These are phyloP conservation scores for Pheosia tremula DNA, from an alignment of 2,888 invertebrate genomes.

Conservation along the genomic window DNA sequence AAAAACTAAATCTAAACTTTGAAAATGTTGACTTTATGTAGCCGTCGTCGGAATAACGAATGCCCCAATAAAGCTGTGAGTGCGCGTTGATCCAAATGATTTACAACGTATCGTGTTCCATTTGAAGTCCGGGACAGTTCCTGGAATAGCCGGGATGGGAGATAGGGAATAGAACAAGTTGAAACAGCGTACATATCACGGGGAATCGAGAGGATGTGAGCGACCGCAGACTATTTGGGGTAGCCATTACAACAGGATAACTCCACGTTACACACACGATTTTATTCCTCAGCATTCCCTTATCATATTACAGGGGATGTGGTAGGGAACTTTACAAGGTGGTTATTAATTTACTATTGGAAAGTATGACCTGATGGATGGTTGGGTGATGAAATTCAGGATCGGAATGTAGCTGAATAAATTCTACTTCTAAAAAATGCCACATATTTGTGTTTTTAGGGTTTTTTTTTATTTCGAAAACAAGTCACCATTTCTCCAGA, in stretches of 20 bases:
- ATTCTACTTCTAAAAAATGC: too few relatives aligned
- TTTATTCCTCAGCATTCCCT: too few relatives aligned
- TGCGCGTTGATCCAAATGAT: conserved; percentile 29
- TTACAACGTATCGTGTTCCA: conserved; percentile 10
- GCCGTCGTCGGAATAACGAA: conserved; percentile 6
- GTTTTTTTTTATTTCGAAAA: too few relatives aligned
- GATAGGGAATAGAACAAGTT: background rate
- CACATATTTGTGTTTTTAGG: too few relatives aligned
- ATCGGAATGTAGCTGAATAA: too few relatives aligned
- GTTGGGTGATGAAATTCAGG: too few relatives aligned
- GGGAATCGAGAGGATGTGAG: background rate
- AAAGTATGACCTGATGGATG: too few relatives aligned
- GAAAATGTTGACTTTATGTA: conserved; percentile 8
- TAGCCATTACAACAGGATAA: background rate
- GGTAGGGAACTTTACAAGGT: too few relatives aligned
- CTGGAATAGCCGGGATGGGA: background rate
- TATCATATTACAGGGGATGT: too few relatives aligned
- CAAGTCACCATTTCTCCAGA: too few relatives aligned
- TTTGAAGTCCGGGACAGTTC: background rate
- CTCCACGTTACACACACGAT: too few relatives aligned
- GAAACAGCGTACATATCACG: background rate
- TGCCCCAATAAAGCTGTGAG: conserved; percentile 21
- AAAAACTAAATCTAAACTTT: background rate
- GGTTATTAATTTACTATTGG: too few relatives aligned
- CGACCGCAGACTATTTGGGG: background rate